Base-by-base conservation (phyloP, 2,797 vertebrate genomes). In the Chromobotia macracanthus region DNA sequence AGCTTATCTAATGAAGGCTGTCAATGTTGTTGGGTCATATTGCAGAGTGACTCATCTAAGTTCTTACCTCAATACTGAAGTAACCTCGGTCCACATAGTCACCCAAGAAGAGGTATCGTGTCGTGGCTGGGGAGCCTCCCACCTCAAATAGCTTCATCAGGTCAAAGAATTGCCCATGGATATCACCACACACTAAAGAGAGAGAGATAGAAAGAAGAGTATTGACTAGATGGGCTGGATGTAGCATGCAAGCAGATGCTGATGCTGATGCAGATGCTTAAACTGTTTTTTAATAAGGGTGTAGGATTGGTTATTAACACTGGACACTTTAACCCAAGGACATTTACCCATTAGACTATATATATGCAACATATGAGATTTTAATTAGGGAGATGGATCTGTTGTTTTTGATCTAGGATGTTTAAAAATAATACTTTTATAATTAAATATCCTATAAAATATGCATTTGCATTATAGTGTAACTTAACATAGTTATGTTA, bases 91-190 rank as follows among this genome's bases (percentile, higher is more conserved):
- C 94, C 77, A 95, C 94, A 13, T 95, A 95, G 89, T 95, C 94
- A 67, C 94, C 94, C 1, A 95, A 90, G 88, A 95, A 95, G 85
- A 95, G 91, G 90, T 95, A 95, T 38, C 94, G 93, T 2, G 94
- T 95, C 6, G 93, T 94, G 84, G 94, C 94, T 65, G 94, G 94
- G 38, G 94, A 95, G 80, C 94, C 94, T 72, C 94, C 94, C 80
- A 95, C 94, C 88, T 95, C 94, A 87, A 95, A 95, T 84, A 95
- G 88, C 89, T 95, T 95, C 94, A 95, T 95, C 68, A 95, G 91
- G 88, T 95, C 94, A 87, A 95, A 95, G 90, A 95, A 95, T 81
- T 95, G 94, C 60, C 94, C 94, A 16, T 95, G 94, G 87, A 95
- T 94, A 90, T 95, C 94, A 31, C 94, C 94, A 46, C 94, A 95